Base-by-base conservation (phyloP, 2,113 vertebrate genomes). In the Lipophrys pholis region DNA sequence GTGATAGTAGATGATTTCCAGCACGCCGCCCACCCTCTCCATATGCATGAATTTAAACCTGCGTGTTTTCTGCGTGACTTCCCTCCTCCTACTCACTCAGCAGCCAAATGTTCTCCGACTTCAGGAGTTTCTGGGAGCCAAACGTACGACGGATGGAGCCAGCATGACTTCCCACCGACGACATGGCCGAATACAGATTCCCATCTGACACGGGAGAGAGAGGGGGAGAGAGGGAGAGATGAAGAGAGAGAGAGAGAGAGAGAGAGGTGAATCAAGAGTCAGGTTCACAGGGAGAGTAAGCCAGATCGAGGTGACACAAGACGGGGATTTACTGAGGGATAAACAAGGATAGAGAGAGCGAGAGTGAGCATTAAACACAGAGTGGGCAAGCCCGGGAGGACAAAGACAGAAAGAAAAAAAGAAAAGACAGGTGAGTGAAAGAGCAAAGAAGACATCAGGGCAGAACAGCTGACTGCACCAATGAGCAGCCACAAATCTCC, bases 81-180 rank as follows among this genome's bases (percentile, higher is more conserved):
- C 67, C 40, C 16, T 55, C 71, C 70, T 72, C 86, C 69, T 64
- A 94, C 94, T 95, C 91, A 95, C 95, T 93, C 53, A 85, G 86
- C 63, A 95, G 76, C 95, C 95, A 95, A 79, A 94, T 73, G 81
- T 90, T 93, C 81, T 95, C 94, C 0, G 93, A 91, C 88, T 93
- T 95, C 78, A 95, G 83, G 17, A 92, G 91, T 42, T 92, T 94
- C 75, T 88, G 91, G 56, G 83, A 55, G 14, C 95, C 93, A 42
- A 91, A 94, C 3, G 93, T 94, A 14, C 94, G 90, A 5, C 92
- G 90, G 64, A 95, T 94, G 1, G 87, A 89, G 71, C 94, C 93
- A 2, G 72, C 16, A 5, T 90, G 87, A 52, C 86, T 87, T 6
- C 71, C 82, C 40, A 85, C 85, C 15, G 92, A 90, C 5, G 93